Evolutionary conservation across 2,888 invertebrate species (phyloP).

Genomic region (Scaptodrosophila latifasciaeformis): DNA sequence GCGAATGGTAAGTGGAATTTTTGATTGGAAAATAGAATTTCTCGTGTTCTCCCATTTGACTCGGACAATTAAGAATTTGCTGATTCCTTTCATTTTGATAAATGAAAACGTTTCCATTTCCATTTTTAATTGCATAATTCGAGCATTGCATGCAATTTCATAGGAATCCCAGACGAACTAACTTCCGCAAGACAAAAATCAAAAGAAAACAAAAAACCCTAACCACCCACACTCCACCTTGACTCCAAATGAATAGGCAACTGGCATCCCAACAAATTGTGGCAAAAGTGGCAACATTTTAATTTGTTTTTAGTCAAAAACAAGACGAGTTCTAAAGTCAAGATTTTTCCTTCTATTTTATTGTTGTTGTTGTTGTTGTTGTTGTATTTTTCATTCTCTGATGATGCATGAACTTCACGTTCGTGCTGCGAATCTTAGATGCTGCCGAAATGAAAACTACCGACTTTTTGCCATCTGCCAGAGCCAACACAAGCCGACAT

Average conservation of each 20-base stretch:
- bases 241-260: too few species aligned
- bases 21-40: too few species aligned
- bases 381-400: too few species aligned
- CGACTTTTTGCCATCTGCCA: slow-evolving; percentile 18
- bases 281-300: slow-evolving; percentile 46
- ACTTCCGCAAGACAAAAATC: background rate
- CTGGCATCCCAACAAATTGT: slow-evolving; percentile 15
- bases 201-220: too few species aligned
- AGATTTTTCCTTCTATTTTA: too few species aligned
- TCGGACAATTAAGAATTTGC: too few species aligned
- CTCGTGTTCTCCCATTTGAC: too few species aligned
- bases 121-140: slow-evolving; percentile 66
- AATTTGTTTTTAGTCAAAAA: slow-evolving; percentile 1
- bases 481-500: background rate
- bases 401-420: slow-evolving; percentile 65
- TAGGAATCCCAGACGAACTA: slow-evolving; percentile 26
- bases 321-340: slow-evolving; percentile 48
- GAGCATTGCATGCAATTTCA: slow-evolving; percentile 54
- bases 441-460: slow-evolving; percentile 26
- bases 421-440: slow-evolving; percentile 65
- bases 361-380: too few species aligned
- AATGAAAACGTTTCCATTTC: slow-evolving; percentile 28
- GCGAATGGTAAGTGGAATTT: slow-evolving; percentile 73
- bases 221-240: too few species aligned
- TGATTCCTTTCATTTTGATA: too few species aligned